phyloP scores from a whole-genome alignment of 2,888 invertebrate genomes.

The Aphrophora alni region DNA sequence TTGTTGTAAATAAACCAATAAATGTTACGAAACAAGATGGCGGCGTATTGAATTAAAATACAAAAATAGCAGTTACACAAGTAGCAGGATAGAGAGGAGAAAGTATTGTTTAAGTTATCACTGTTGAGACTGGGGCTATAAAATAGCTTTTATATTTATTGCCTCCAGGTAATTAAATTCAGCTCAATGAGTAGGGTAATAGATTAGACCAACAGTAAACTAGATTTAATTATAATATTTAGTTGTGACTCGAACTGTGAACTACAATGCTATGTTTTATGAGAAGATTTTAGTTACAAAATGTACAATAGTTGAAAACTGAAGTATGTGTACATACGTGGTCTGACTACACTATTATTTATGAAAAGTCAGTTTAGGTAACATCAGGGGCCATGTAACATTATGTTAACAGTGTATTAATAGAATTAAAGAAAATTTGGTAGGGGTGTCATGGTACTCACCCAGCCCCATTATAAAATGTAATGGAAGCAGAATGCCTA shows the following conservation, averaged over 20 bases:
- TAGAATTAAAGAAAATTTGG: too few species aligned
- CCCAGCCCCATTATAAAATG: too few species aligned
- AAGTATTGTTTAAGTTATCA: not conserved
- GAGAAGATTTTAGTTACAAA: not conserved
- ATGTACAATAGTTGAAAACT: not conserved
- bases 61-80: too few species aligned
- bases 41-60: too few species aligned
- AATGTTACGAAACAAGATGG: too few species aligned
- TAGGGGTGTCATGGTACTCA: too few species aligned
- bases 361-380: too few species aligned
- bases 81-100: not conserved
- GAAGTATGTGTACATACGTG: not conserved
- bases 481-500: too few species aligned
- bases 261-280: not conserved
- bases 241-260: not conserved
- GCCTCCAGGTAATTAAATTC: not conserved
- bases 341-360: too few species aligned
- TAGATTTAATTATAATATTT: not conserved
- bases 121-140: not conserved
- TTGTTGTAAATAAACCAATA: too few species aligned
- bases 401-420: too few species aligned
- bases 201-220: not conserved
- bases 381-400: too few species aligned
- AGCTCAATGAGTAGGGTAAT: not conserved
- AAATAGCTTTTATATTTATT: constrained; percentile 1